Conservation (phyloP, 2,797 vertebrate genomes). For the Cephalopachus bancanus region DNA sequence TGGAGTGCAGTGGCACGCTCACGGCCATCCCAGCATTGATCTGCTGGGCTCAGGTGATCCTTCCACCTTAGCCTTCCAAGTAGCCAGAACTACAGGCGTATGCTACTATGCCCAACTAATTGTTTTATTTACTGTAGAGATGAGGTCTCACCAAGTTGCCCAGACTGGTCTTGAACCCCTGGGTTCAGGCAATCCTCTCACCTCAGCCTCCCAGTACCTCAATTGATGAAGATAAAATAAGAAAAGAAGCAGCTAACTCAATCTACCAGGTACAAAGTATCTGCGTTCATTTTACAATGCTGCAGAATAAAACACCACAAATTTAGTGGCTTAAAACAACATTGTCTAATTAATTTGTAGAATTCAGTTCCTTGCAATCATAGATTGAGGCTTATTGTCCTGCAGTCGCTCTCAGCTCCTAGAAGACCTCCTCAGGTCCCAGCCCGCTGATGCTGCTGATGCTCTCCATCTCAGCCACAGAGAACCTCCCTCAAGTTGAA, state of each 20-base stretch:
- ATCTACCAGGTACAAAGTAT: not conserved
- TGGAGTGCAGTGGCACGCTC: no score
- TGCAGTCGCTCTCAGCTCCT: not conserved
- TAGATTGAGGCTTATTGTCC: not conserved
- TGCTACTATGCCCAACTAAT: no score
- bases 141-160: no score
- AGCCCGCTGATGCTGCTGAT: not conserved
- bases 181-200: no score
- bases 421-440: not conserved
- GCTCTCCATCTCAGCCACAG: not conserved
- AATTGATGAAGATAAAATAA: constrained; percentile 40
- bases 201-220: no score
- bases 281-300: not conserved
- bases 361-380: not conserved
- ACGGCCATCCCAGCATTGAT: no score
- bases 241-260: not conserved
- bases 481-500: not conserved
- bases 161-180: no score
- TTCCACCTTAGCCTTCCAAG: no score
- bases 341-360: not conserved
- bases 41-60: no score
- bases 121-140: no score
- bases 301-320: not conserved
- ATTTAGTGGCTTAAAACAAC: not conserved
- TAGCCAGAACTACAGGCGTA: no score